A percentile compares a stretch with the other conserved stretches of the same genome.
Evolutionary conservation across 2,888 invertebrate genomes (phyloP).

Genomic region (Napeogenes inachia): DNA sequence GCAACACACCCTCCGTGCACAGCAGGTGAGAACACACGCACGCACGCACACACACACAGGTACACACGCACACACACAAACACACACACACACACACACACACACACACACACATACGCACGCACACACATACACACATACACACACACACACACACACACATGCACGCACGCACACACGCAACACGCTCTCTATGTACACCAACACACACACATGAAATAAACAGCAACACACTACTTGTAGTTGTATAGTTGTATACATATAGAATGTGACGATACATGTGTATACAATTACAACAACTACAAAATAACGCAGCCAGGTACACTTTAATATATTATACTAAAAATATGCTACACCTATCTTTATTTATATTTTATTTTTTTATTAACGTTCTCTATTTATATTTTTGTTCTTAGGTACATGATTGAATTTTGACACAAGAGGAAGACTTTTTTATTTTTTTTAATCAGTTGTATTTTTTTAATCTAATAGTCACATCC

Average conservation of each 20-base stretch:
- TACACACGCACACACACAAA: constrained; percentile 1
- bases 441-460: constrained; percentile 27
- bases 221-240: too few species aligned
- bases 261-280: too few species aligned
- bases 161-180: not conserved
- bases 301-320: too few species aligned
- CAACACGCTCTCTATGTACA: not conserved
- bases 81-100: not conserved
- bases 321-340: too few species aligned
- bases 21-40: constrained; percentile 78
- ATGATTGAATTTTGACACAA: constrained; percentile 66
- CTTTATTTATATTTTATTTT: constrained; percentile 22
- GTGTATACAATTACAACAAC: too few species aligned
- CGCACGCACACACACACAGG: constrained; percentile 1
- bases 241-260: too few species aligned
- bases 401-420: constrained; percentile 57
- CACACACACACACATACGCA: not conserved
- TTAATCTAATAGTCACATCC: constrained; percentile 66
- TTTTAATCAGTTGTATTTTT: constrained; percentile 36
- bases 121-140: constrained; percentile 50
- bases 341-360: not conserved
- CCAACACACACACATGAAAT: not conserved
- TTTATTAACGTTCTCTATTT: constrained; percentile 30
- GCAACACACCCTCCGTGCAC: constrained; percentile 86
- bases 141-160: constrained; percentile 75